Conservation (phyloP, 64 coral and sea anemone species). For the Hydrozoanthus tunicans region DNA sequence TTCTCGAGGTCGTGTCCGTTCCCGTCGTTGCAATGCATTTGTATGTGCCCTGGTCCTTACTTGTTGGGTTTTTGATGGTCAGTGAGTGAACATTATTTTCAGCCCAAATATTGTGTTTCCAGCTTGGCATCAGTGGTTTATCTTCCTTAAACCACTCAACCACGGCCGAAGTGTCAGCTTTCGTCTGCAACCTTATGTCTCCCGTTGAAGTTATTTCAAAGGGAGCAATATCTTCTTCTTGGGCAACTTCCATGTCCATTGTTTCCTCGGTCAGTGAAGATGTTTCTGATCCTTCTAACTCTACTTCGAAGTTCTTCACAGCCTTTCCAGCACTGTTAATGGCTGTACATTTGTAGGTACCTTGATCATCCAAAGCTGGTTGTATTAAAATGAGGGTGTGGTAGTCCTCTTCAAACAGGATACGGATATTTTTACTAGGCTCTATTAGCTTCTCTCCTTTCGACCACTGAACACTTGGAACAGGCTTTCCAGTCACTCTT, state of each 20-base stretch:
- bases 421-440: slow-evolving; percentile 23
- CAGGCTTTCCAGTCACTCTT: slow-evolving; percentile 61
- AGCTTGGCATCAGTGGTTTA: slow-evolving; percentile 55
- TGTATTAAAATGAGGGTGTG: slow-evolving; percentile 53
- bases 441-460: slow-evolving; percentile 49
- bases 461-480: slow-evolving; percentile 63
- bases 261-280: slow-evolving; percentile 33
- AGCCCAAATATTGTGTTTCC: slow-evolving; percentile 55
- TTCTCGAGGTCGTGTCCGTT: slow-evolving; percentile 37
- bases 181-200: slow-evolving; percentile 57
- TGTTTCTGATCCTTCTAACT: slow-evolving; percentile 62
- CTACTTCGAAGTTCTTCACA: slow-evolving; percentile 72
- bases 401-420: slow-evolving; percentile 47
- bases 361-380: slow-evolving; percentile 60
- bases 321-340: slow-evolving; percentile 57
- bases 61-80: slow-evolving; percentile 53
- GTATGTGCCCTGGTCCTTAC: slow-evolving; percentile 35
- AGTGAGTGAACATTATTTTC: slow-evolving; percentile 46
- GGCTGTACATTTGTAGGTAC: slow-evolving; percentile 71
- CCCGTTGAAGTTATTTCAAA: slow-evolving; percentile 59
- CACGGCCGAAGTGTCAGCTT: slow-evolving; percentile 60
- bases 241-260: slow-evolving; percentile 11
- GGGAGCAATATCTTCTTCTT: slow-evolving; percentile 42
- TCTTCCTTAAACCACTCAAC: slow-evolving; percentile 73
- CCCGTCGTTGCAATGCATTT: slow-evolving; percentile 40